phyloP scores from a whole-genome alignment of 2,797 vertebrate genomes.

The Pipistrellus pygmaeus region DNA sequence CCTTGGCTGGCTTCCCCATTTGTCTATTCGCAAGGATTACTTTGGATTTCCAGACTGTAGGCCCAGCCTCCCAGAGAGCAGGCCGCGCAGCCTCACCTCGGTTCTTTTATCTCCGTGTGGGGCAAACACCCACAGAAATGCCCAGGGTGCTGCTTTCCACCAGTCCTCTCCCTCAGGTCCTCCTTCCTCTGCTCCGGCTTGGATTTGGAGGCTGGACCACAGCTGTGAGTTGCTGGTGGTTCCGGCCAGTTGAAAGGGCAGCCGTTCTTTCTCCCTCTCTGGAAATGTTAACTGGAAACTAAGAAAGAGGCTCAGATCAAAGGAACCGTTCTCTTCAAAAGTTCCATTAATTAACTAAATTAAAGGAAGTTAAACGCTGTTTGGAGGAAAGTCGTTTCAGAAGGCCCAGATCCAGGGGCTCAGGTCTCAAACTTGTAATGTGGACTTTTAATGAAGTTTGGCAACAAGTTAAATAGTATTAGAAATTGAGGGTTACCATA shows the following conservation, averaged over 20 bases:
- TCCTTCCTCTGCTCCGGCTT: neutral
- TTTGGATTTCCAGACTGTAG: slow-evolving; percentile 47
- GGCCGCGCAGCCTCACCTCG: neutral
- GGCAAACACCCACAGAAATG: slow-evolving; percentile 60
- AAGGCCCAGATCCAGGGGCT: slow-evolving; percentile 30
- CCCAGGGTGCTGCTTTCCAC: slow-evolving; percentile 19
- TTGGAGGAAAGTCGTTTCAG: slow-evolving; percentile 63
- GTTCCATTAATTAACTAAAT: slow-evolving; percentile 71
- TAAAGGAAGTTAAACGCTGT: slow-evolving; percentile 68
- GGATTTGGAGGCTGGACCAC: neutral
- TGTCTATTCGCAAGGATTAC: slow-evolving; percentile 11
- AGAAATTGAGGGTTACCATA: slow-evolving; percentile 54
- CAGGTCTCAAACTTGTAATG: slow-evolving; percentile 35
- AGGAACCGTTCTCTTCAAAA: slow-evolving; percentile 59
- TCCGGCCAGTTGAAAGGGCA: neutral
- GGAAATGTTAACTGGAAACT: slow-evolving; percentile 38
- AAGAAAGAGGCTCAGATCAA: slow-evolving; percentile 68
- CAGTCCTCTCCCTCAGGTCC: neutral
- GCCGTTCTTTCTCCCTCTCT: neutral
- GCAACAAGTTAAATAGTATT: slow-evolving; percentile 56
- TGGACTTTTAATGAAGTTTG: slow-evolving; percentile 57
- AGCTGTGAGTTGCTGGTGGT: neutral
- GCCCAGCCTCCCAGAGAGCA: neutral
- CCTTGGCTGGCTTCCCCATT: neutral
- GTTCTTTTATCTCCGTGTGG: slow-evolving; percentile 54